A percentile compares a stretch with the other conserved stretches of the same genome.
Evolutionary conservation across 2,113 vertebrate genomes (phyloP).

Genomic region (Tragelaphus strepsiceros): DNA sequence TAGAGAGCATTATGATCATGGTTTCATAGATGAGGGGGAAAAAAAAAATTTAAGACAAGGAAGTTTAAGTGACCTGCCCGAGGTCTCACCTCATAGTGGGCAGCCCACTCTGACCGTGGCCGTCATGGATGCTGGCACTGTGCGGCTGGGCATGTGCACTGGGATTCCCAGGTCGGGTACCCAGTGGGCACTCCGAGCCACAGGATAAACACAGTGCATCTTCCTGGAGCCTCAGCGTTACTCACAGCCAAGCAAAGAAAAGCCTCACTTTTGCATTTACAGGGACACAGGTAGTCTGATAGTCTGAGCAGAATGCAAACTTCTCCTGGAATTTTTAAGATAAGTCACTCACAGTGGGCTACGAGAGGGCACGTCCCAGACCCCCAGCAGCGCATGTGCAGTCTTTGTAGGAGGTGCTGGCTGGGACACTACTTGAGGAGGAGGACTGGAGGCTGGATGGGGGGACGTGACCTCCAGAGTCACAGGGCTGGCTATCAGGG

Average conservation of each 20-base stretch:
- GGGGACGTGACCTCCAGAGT: not conserved
- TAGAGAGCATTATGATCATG: not conserved
- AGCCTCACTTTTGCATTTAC: not conserved
- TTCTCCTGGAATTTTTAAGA: not conserved
- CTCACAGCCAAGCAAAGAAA: not conserved
- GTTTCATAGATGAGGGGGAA: not conserved
- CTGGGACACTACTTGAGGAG: not conserved
- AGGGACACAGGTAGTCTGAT: not conserved
- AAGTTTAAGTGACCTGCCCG: not conserved
- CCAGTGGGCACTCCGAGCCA: not conserved
- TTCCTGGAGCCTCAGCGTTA: not conserved
- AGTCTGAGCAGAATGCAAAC: not conserved
- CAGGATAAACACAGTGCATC: not conserved
- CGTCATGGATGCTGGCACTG: accelerated
- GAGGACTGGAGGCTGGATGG: not conserved
- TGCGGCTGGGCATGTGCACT: not conserved
- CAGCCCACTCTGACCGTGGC: not conserved
- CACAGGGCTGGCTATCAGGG: not conserved
- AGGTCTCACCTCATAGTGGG: not conserved
- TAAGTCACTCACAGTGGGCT: not conserved
- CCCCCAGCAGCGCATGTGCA: accelerated
- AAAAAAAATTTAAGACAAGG: not conserved
- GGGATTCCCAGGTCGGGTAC: no score
- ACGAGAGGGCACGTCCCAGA: not conserved
- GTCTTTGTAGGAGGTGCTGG: not conserved